These are phyloP conservation scores for Myopa tessellatipennis DNA, from an alignment of 2,888 invertebrate genomes.

Conservation along the genomic window DNA sequence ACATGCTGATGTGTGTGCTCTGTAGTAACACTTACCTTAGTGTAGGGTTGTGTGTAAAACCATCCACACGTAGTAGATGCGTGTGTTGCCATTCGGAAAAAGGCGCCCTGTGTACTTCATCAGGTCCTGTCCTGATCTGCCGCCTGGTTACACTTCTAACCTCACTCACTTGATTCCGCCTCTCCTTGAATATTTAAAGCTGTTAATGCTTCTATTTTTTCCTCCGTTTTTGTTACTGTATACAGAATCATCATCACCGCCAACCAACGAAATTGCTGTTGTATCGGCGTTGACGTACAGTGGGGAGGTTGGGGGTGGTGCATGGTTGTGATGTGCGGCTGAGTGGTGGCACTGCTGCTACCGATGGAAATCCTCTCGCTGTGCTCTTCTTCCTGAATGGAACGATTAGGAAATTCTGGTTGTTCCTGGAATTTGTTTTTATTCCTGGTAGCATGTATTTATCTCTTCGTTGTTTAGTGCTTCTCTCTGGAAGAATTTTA, in stretches of 20 bases:
- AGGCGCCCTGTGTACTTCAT: not conserved
- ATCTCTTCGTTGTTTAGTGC: not conserved
- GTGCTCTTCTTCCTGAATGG: slow-evolving; percentile 17
- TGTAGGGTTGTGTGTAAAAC: not conserved
- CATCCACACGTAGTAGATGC: not conserved
- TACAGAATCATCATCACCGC: not conserved
- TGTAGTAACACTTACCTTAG: not conserved
- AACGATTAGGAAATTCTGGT: slow-evolving; percentile 23
- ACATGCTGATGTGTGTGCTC: not conserved
- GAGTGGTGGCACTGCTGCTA: too few relatives aligned
- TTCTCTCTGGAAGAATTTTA: not conserved
- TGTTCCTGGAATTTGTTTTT: not conserved
- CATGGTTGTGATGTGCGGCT: not conserved
- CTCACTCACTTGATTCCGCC: slow-evolving; percentile 21
- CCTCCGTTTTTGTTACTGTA: not conserved
- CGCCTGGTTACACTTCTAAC: not conserved
- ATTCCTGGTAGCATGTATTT: not conserved
- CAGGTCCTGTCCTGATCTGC: slow-evolving; percentile 9
- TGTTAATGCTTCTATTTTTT: not conserved
- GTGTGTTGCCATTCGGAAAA: not conserved
- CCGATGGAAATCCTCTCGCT: not conserved
- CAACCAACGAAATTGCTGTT: not conserved
- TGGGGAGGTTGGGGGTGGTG: too few relatives aligned
- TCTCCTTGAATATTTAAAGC: slow-evolving; percentile 11
- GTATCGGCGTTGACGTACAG: not conserved